Evolutionary conservation across 1,140 invertebrate genomes (phyloP).

Genomic region (Wiebesia pumilae): DNA sequence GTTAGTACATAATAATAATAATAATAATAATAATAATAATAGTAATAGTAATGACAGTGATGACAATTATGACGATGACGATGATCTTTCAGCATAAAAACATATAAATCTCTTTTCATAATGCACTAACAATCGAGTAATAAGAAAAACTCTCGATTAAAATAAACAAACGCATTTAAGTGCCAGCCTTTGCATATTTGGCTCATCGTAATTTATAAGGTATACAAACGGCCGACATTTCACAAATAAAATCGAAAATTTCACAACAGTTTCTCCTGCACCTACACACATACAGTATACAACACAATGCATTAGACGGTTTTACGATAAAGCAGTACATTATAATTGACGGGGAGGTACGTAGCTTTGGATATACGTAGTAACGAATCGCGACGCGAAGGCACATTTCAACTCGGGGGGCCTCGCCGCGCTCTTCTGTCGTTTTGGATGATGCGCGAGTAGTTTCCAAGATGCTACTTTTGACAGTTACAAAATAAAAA

Average conservation of each 20-base stretch:
- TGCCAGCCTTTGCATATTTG: slow-evolving; percentile 31
- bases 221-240: slow-evolving; percentile 42
- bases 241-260: slow-evolving; percentile 43
- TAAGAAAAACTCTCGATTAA: slow-evolving; percentile 27
- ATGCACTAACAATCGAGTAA: slow-evolving; percentile 18
- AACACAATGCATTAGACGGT: slow-evolving; percentile 40
- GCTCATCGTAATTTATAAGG: slow-evolving; percentile 21
- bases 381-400: slow-evolving; percentile 35
- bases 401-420: slow-evolving; percentile 13
- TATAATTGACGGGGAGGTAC: slow-evolving; percentile 45
- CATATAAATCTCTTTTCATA: slow-evolving; percentile 15
- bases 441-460: slow-evolving; percentile 15
- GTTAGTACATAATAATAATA: slow-evolving; percentile 33
- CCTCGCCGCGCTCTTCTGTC: background rate
- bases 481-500: slow-evolving; percentile 9
- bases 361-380: slow-evolving; percentile 51
- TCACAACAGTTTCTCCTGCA: slow-evolving; percentile 50
- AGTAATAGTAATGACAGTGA: slow-evolving; percentile 27
- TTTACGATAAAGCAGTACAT: slow-evolving; percentile 38
- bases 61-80: slow-evolving; percentile 35
- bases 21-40: slow-evolving; percentile 34
- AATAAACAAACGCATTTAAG: slow-evolving; percentile 35
- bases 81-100: slow-evolving; percentile 27
- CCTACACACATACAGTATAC: slow-evolving; percentile 41
- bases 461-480: slow-evolving; percentile 43